Conservation (phyloP, 2,888 invertebrate species). For the Bimastos eiseni region DNA sequence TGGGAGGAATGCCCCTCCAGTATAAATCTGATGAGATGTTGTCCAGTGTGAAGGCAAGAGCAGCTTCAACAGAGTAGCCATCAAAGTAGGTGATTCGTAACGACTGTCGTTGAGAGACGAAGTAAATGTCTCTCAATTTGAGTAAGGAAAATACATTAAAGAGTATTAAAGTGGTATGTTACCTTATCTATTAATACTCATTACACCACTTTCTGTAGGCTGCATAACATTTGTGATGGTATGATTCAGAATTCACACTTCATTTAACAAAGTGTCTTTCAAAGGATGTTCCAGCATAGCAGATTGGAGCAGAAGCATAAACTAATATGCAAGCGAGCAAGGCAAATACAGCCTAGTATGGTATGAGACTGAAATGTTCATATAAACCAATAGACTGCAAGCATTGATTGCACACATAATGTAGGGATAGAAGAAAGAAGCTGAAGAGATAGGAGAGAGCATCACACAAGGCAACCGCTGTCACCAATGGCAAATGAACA, state of each 20-base stretch:
- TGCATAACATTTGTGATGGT: neutral
- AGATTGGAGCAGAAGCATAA: neutral
- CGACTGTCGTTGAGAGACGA: too few relatives aligned
- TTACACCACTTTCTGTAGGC: neutral
- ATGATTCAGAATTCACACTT: neutral
- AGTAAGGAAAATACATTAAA: too few relatives aligned
- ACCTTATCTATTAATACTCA: too few relatives aligned
- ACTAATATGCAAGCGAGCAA: neutral
- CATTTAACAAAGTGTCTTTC: neutral
- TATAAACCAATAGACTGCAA: neutral
- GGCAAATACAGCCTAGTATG: neutral
- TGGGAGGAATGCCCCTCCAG: too few relatives aligned
- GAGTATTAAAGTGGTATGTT: too few relatives aligned
- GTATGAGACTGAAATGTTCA: neutral
- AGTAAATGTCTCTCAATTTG: too few relatives aligned
- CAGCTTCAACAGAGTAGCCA: too few relatives aligned
- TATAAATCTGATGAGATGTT: too few relatives aligned
- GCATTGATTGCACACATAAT: neutral
- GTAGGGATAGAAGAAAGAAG: neutral
- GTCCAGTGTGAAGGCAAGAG: too few relatives aligned
- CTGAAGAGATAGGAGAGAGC: neutral
- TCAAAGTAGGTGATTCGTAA: too few relatives aligned
- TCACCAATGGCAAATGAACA: neutral
- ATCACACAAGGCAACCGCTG: neutral
- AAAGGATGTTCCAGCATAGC: neutral